These are phyloP conservation scores for Oncorhynchus kisutch DNA, from an alignment of 2,113 vertebrate species.

Conservation along the genomic window DNA sequence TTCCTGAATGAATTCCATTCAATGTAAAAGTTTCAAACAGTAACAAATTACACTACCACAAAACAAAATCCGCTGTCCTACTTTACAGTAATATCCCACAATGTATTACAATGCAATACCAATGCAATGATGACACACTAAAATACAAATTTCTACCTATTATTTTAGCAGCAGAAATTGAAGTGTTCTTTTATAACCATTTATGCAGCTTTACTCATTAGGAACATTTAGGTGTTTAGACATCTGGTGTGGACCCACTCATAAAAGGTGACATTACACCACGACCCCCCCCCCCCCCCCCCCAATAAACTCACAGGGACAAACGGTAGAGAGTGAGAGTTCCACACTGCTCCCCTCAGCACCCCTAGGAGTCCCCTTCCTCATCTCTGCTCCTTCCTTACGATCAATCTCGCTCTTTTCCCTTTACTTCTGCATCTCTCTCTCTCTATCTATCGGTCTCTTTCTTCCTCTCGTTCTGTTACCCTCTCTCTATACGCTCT, in stretches of 20 bases:
- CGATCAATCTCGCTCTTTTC: background rate
- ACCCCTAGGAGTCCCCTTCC: constrained; percentile 48
- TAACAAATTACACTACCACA: background rate
- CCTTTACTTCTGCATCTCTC: constrained; percentile 19
- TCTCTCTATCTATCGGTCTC: background rate
- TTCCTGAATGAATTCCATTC: background rate
- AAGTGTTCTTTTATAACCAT: background rate
- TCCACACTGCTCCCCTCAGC: constrained; percentile 32
- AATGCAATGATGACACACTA: background rate
- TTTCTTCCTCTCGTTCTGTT: constrained; percentile 35
- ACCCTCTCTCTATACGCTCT: background rate
- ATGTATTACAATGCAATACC: background rate
- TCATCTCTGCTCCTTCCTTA: constrained; percentile 26
- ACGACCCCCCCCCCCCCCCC: constrained; percentile 23
- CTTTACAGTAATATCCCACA: background rate
- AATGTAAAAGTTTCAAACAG: background rate
- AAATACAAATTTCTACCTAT: background rate
- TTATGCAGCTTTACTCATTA: background rate
- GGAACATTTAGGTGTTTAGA: background rate
- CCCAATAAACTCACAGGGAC: constrained; percentile 27
- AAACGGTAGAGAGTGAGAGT: constrained; percentile 71
- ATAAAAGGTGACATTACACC: background rate
- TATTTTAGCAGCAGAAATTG: background rate
- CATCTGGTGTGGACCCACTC: background rate
- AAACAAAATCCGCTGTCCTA: background rate